These are phyloP conservation scores for Hystrix brachyura DNA, from an alignment of 2,113 vertebrate genomes.

Conservation along the genomic window DNA sequence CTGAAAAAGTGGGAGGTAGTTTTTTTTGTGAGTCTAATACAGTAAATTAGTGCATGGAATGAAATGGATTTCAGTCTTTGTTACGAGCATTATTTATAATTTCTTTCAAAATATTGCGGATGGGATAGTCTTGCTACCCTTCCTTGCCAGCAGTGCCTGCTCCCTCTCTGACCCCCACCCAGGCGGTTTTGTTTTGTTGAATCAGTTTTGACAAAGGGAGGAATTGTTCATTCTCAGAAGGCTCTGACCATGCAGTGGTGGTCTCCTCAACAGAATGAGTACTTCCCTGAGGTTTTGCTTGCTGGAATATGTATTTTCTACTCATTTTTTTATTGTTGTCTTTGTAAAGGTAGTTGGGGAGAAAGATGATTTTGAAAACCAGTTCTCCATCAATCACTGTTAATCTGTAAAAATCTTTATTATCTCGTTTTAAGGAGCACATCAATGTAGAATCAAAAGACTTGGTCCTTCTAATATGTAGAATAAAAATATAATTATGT, in stretches of 20 bases:
- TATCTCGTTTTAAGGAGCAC: not conserved
- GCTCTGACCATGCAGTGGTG: not conserved
- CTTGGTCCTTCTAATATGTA: not conserved
- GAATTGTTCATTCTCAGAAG: not conserved
- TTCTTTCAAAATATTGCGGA: constrained; percentile 38
- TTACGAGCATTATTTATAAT: constrained; percentile 12
- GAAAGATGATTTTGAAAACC: constrained; percentile 48
- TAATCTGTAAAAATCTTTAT: not conserved
- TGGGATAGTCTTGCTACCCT: not conserved
- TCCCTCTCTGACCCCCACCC: not conserved
- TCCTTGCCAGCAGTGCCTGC: not conserved
- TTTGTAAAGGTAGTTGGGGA: constrained; percentile 19
- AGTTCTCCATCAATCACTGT: not conserved
- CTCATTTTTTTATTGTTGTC: not conserved
- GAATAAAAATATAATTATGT: constrained; percentile 4
- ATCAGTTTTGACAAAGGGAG: not conserved
- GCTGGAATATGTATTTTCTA: not conserved
- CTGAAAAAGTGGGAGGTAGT: not conserved
- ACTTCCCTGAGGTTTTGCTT: not conserved
- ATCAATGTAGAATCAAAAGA: not conserved
- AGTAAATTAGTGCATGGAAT: not conserved
- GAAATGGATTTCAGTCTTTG: not conserved
- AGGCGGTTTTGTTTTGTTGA: not conserved
- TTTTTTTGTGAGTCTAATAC: not conserved
- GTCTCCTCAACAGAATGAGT: not conserved